These are phyloP conservation scores for Drosophila seguyi DNA, from an alignment of 1,140 invertebrate genomes.

Conservation along the genomic window DNA sequence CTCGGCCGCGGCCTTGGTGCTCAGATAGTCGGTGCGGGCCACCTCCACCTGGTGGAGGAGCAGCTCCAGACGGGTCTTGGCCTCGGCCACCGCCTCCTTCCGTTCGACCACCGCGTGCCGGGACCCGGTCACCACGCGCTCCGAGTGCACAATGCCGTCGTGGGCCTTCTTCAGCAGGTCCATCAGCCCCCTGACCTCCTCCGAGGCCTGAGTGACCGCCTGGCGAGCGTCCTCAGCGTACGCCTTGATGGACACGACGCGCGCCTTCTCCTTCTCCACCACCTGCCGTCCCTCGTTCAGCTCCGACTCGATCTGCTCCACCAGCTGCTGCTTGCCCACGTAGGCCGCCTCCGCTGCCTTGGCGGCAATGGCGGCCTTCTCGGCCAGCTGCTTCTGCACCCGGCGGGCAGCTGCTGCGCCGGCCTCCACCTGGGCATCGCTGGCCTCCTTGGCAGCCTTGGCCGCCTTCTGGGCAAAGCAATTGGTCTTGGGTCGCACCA, in stretches of 20 bases:
- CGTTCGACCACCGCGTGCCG: conserved; percentile 87
- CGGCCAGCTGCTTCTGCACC: conserved; percentile 85
- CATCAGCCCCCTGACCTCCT: conserved; percentile 76
- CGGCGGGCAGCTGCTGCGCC: not conserved
- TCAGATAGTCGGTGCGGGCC: conserved; percentile 87
- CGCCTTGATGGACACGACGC: conserved; percentile 87
- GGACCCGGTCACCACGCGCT: conserved; percentile 87
- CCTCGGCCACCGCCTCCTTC: conserved; percentile 88
- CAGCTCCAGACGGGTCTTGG: conserved; percentile 87
- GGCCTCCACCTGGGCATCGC: conserved; percentile 45
- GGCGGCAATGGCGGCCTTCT: conserved; percentile 88
- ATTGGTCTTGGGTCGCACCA: not conserved
- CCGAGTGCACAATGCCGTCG: conserved; percentile 87
- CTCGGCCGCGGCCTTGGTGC: conserved; percentile 88
- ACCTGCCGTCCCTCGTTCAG: conserved; percentile 88
- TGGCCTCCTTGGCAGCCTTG: conserved; percentile 88
- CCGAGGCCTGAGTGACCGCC: conserved; percentile 87
- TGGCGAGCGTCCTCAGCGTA: conserved; percentile 87
- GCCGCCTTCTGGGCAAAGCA: conserved; percentile 88
- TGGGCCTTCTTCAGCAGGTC: conserved; percentile 74
- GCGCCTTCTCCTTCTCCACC: conserved; percentile 87
- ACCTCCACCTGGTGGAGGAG: conserved; percentile 87
- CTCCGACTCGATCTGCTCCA: conserved; percentile 87
- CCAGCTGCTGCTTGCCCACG: conserved; percentile 87
- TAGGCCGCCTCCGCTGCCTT: conserved; percentile 89